Evolutionary conservation across 2,888 invertebrate genomes (phyloP), one percentile per base, ranked within the genome.

Genomic region (Ernsta delagoae): DNA sequence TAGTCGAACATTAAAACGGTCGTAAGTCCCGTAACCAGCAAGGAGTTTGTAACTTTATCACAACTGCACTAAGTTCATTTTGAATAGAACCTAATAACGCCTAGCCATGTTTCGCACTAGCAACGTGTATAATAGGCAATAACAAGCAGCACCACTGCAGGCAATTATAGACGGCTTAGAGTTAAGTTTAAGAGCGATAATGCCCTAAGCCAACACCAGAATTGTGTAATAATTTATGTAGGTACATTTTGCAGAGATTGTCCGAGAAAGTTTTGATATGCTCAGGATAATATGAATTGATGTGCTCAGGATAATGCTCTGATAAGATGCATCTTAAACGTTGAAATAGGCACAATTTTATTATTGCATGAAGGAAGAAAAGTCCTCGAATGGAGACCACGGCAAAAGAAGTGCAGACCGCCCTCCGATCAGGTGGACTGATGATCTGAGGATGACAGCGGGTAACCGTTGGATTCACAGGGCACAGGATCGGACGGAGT

Each of bases 131-230:
- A 67, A 61, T 56, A 48, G 61, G 56, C 61, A 67, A 67, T 67
- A 62, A 62, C 68, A 62, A 61, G 68, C 68, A 61, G 57, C 24
- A 39, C 50, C 62, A 62, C 12, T 54, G 41, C 45, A 62, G 43
- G 62, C 62, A 62, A 68, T 68, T 68, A 68, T 68, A 62, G 68
- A 48, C 62, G 68, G 68, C 68, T 68, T 68, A 68, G 48, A 45
- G 68, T 68, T 68, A 61, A 68, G 68, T 62, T 68, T 68, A 68
- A 62, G 68, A 62, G 68, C 68, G 68, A 68, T 57, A 56, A 57
- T 68, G 62, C 48, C 57, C 48, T 62, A 68, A 62, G 50, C 62
- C 48, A 62, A 39, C 24, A 8, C 16, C 31, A 57, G 68, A 68
- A 62, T 57, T 62, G 57, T 62, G 56, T 68, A 68, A 61, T 62